A percentile compares a stretch with the other conserved stretches of the same genome.
Conservation (phyloP, 2,797 vertebrate genomes). For the Channa striata region DNA sequence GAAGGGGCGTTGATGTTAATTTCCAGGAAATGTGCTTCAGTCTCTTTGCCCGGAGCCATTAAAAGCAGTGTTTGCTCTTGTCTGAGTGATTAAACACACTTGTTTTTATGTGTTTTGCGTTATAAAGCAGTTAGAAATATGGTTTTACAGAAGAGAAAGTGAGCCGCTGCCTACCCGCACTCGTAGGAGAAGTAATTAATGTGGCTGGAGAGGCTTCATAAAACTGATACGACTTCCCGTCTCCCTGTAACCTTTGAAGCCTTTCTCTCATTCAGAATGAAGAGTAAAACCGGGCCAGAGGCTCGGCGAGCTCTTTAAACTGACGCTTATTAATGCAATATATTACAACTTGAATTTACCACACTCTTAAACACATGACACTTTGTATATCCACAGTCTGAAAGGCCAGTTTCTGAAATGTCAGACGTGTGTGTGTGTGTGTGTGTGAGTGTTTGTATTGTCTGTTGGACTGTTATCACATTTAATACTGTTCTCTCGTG, state of each 20-base stretch:
- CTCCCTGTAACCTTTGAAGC: slow-evolving; percentile 64
- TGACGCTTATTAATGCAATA: slow-evolving; percentile 67
- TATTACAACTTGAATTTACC: slow-evolving; percentile 52
- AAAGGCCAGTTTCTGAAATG: slow-evolving; percentile 65
- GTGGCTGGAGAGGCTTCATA: slow-evolving; percentile 32
- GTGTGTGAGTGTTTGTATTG: not conserved
- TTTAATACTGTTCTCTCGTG: slow-evolving; percentile 8
- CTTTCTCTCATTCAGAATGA: slow-evolving; percentile 50
- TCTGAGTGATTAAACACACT: not conserved
- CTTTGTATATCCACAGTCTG: slow-evolving; percentile 46
- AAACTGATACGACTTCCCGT: slow-evolving; percentile 28
- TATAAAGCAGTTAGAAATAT: not conserved
- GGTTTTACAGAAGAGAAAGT: not conserved
- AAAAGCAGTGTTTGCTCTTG: not conserved
- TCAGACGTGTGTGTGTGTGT: slow-evolving; percentile 30
- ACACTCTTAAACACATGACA: slow-evolving; percentile 50
- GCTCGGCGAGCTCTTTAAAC: slow-evolving; percentile 56
- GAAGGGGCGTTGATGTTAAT: not conserved
- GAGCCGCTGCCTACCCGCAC: not conserved
- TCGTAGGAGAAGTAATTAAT: slow-evolving; percentile 32
- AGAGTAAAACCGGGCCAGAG: slow-evolving; percentile 43
- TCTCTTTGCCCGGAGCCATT: not conserved
- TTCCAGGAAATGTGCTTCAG: not conserved
- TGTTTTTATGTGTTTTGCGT: not conserved
- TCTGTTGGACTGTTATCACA: slow-evolving; percentile 27